Evolutionary conservation across 2,113 vertebrate genomes (phyloP), one percentile per base, ranked within the genome.

Genomic region (Malurus alboscapulatus): DNA sequence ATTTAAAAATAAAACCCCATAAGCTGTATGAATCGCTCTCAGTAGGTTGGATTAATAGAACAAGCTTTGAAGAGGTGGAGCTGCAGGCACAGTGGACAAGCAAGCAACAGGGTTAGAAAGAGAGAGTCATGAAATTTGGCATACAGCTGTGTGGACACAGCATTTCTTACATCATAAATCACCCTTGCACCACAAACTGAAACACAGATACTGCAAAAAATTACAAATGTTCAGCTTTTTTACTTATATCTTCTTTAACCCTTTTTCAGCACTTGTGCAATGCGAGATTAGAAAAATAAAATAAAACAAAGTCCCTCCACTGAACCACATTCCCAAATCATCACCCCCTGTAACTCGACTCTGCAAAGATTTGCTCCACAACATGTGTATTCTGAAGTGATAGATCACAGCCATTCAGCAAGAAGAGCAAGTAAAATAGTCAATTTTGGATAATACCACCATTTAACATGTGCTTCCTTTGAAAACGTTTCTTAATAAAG

Each of bases 1-100:
- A 85, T 85, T 94, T 94, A 93, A 84, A 93, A 90, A 71, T 90
- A 94, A 94, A 77, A 57, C 4, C 65, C 88, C 83, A 53, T 86
- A 93, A 95, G 40, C 75, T 66, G 54, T 20, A 83, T 16, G 66
- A 92, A 89, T 58, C 3, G 13, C 34, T 57, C 84, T 94, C 54
- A 62, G 78, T 32, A 51, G 67, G 78, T 83, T 29, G n/a, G 81
- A 94, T 94, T 89, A 92, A 83, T 6, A 69, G 58, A 57, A 62
- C 8, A 61, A 63, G 29, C 67, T 92, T 89, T 73, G 89, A 94
- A 91, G 78, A 90, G 82, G 63, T 55, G 44, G 78, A 92, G 87
- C 79, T 91, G 75, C 82, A 87, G 93, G 81, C 87, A 69, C 21
- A 47, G 44, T 8, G 6, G 47, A 75, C 69, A 57, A 87, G 76